phyloP scores from a whole-genome alignment of 2,888 invertebrate genomes.

The Rambutsinella grinnellia region DNA sequence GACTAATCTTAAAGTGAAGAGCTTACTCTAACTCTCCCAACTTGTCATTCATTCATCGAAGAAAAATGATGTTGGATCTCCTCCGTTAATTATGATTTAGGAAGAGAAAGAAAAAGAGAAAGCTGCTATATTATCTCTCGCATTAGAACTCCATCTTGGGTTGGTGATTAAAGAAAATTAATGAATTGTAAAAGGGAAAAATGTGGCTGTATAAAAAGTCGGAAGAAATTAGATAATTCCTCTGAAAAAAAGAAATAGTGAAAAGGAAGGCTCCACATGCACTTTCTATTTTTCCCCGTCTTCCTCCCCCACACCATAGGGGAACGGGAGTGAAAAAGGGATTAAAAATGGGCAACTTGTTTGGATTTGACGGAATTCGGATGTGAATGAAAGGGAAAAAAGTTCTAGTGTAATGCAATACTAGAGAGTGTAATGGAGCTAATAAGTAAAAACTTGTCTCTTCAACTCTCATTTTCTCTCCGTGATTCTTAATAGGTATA shows the following conservation, averaged over 20 bases:
- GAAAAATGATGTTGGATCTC: not conserved
- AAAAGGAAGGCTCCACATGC: not conserved
- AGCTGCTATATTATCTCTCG: not conserved
- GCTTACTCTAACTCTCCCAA: too few relatives aligned
- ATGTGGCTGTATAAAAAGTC: not conserved
- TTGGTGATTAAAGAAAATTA: constrained; percentile 19
- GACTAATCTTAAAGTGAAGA: too few relatives aligned
- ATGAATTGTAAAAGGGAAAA: constrained; percentile 20
- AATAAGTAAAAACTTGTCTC: not conserved
- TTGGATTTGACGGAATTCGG: not conserved
- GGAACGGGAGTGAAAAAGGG: not conserved
- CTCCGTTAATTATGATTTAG: not conserved
- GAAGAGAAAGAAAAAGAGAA: constrained; percentile 5
- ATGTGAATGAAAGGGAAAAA: not conserved
- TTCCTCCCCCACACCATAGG: not conserved
- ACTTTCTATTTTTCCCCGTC: not conserved
- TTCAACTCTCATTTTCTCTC: not conserved
- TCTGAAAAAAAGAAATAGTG: not conserved
- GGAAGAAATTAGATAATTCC: constrained; percentile 13
- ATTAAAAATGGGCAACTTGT: not conserved
- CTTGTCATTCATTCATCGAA: not conserved
- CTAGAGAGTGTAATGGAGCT: not conserved
- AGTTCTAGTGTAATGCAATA: not conserved
- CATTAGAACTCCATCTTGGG: not conserved
- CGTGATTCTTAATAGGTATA: not conserved